Evolutionary conservation across 2,113 vertebrate species (phyloP), one percentile per base, ranked within the genome.

Genomic region (Falcunculus frontatus): DNA sequence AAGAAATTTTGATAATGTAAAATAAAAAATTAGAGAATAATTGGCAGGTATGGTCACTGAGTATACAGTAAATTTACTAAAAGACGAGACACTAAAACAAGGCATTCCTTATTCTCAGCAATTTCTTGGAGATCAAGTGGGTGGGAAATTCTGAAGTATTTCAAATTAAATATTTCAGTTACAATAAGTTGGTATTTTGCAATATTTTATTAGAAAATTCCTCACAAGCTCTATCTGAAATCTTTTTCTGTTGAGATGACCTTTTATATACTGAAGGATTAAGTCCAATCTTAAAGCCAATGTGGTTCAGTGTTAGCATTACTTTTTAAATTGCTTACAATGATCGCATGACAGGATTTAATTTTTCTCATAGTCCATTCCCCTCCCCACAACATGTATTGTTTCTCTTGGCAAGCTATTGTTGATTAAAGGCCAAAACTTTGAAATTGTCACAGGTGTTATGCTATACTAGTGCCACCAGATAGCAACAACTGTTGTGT

Each of bases 301-400:
- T 2, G 19, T 41, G 16, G 6, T 57, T 62, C 50, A 59, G 17
- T 14, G 13, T 44, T 26, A 26, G 7, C 12, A 1, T 29, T 77
- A n/a, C 11, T 42, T 93, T 53, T 76, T 11, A 69, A 63, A 76
- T 16, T 79, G 16, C 23, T 74, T 62, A 35, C 30, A 33, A 27
- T 10, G 57, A 37, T 27, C 15, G 17, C 33, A 47, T 3, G 6
- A 55, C 16, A 5, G 10, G 5, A 56, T 92, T 72, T 83, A 25
- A 19, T 50, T 91, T 79, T 81, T 67, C 21, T 57, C 13, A 59
- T 23, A 69, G 19, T 13, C 10, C 4, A 3, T 57, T 32, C 42
- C 4, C 4, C 6, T 16, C 7, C 9, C 11, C 5, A 3, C 23
- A 89, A 32, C 5, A 26, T 3, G 1, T 50, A 46, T 33, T 60